Base-by-base conservation (phyloP, 2,797 vertebrate species). In the Amazona ochrocephala region DNA sequence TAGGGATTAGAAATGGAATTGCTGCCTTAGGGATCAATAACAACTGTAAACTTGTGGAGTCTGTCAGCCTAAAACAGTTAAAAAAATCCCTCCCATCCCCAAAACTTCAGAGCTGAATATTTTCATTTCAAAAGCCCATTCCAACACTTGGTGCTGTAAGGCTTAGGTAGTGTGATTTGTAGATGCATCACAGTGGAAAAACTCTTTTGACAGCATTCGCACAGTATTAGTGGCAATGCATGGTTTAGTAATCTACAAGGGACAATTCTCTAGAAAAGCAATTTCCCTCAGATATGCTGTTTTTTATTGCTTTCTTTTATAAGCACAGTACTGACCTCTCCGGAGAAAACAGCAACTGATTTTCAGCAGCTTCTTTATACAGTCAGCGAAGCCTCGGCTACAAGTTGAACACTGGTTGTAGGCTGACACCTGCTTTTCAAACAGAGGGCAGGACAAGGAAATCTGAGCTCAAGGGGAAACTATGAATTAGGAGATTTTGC, bases 181-280 rank as follows among this genome's bases (percentile, higher is more conserved):
- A 94, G 91, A 87, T 78, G 66, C 83, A 93, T 84, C 82, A 71
- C 30, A 23, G 89, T 93, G 91, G 93, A 94, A 97, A 96, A 97
- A 92, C 82, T 72, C 83, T 95, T 95, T 86, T 96, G 93, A 92
- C 82, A 92, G 71, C 79, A 72, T 96, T 96, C 94, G 78, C 75
- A 77, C 78, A 95, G 68, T 78, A 85, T 91, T 82, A 94, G 89
- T 74, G 90, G 89, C 91, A 94, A 86, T 84, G 84, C 87, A 80
- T 73, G 70, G 9, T 73, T 95, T 96, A 91, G 95, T 95, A 95
- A 95, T 92, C 94, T 94, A 86, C 91, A 89, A 86, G 92, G 95
- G 88, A 95, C 93, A 92, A 64, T 92, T 96, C 95, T 96, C 95
- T 92, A 97, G 92, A 71, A 97, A 97, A 93, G 96, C 92, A 87